Evolutionary conservation across 2,113 vertebrate species (phyloP).

Genomic region (Neolamprologus tretocephalus): DNA sequence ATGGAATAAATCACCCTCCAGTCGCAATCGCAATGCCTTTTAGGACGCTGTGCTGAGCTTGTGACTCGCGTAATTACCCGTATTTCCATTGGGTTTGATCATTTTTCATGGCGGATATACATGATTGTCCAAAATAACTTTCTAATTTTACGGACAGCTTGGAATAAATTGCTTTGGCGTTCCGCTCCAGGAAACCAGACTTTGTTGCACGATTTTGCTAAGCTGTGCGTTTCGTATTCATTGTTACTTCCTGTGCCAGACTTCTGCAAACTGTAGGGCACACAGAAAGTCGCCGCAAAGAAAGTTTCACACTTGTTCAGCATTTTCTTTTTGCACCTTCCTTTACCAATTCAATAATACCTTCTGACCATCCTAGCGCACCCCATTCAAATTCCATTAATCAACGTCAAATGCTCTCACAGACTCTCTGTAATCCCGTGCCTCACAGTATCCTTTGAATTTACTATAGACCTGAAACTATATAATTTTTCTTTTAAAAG

Average conservation of each 20-base stretch:
- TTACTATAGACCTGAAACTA: not conserved
- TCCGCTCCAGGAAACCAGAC: not conserved
- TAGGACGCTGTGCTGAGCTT: not conserved
- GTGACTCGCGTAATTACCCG: not conserved
- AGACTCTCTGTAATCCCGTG: not conserved
- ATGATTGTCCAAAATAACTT: not conserved
- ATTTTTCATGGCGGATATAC: not conserved
- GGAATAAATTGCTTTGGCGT: not conserved
- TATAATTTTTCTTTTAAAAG: accelerated
- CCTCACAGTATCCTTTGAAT: not conserved
- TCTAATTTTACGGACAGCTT: not conserved
- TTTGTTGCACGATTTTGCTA: not conserved
- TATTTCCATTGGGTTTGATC: not conserved
- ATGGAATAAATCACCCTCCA: not conserved
- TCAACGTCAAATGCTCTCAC: not conserved
- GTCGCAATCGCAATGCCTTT: not conserved
- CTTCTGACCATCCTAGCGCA: not conserved
- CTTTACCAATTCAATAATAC: not conserved
- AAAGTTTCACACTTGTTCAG: not conserved
- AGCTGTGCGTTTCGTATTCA: constrained; percentile 9
- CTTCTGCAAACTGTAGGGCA: not conserved
- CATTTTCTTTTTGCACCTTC: not conserved
- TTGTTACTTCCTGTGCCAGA: not conserved
- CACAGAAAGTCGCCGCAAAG: not conserved
- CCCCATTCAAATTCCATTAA: not conserved